These are phyloP conservation scores for Nephrotoma flavescens DNA, from an alignment of 2,888 invertebrate species.

Conservation along the genomic window DNA sequence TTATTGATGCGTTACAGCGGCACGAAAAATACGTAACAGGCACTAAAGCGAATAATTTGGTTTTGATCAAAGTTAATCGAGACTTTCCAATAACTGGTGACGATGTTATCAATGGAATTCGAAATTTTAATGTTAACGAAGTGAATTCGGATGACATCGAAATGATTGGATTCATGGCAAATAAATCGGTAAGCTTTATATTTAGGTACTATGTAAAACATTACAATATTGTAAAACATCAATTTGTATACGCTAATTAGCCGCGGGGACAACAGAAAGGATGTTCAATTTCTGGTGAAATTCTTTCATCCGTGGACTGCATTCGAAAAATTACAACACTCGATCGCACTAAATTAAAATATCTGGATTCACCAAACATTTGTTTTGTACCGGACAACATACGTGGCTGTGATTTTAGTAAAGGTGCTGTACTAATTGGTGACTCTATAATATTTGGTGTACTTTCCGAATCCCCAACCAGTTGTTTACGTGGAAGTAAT, in stretches of 20 bases:
- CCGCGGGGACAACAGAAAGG: not conserved
- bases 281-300: not conserved
- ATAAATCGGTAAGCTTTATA: not conserved
- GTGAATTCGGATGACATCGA: not conserved
- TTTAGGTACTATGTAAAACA: not conserved
- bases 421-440: not conserved
- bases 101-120: not conserved
- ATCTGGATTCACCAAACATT: not conserved
- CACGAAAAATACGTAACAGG: not conserved
- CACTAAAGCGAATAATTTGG: not conserved
- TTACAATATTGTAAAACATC: not conserved
- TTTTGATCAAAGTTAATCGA: not conserved
- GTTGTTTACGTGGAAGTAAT: not conserved
- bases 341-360: not conserved
- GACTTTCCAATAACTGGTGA: not conserved
- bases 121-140: not conserved
- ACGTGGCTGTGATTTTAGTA: not conserved
- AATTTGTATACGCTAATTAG: not conserved
- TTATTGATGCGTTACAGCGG: not conserved
- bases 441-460: not conserved
- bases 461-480: not conserved
- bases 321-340: not conserved
- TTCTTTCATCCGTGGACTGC: not conserved
- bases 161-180: not conserved
- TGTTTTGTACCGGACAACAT: not conserved